phyloP scores from a whole-genome alignment of 2,113 vertebrate genomes.

The Passer montanus region DNA sequence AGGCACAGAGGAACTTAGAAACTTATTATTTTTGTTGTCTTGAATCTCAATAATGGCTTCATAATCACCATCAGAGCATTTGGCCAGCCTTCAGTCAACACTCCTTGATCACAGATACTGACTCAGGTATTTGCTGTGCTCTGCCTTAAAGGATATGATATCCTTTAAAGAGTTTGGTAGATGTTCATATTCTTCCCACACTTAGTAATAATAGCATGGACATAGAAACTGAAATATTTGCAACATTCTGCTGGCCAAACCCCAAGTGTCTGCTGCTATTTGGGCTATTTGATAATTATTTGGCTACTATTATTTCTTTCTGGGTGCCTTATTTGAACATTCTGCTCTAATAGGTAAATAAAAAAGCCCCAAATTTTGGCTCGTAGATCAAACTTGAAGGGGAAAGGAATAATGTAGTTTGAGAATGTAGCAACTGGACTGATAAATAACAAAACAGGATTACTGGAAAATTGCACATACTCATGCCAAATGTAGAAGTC shows the following conservation, averaged over 20 bases:
- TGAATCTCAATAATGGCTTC: not conserved
- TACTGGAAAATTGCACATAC: not conserved
- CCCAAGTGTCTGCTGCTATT: not conserved
- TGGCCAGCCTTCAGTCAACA: not conserved
- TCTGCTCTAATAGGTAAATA: not conserved
- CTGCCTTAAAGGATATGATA: not conserved
- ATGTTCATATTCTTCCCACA: not conserved
- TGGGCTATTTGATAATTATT: not conserved
- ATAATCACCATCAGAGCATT: not conserved
- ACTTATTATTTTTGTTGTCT: not conserved
- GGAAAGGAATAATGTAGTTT: not conserved
- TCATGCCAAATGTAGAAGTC: not conserved
- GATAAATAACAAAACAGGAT: not conserved
- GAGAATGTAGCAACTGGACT: not conserved
- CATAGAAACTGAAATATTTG: not conserved
- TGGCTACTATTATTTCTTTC: not conserved
- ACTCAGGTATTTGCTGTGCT: not conserved
- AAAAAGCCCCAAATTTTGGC: not conserved
- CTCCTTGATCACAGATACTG: not conserved
- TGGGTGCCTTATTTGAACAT: not conserved
- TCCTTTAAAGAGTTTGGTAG: not conserved
- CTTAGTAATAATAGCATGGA: not conserved
- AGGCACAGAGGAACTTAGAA: not conserved
- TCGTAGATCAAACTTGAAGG: not conserved
- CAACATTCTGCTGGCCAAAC: not conserved